These are phyloP conservation scores for Bothrops jararaca DNA, from an alignment of 2,113 vertebrate species.

Conservation along the genomic window DNA sequence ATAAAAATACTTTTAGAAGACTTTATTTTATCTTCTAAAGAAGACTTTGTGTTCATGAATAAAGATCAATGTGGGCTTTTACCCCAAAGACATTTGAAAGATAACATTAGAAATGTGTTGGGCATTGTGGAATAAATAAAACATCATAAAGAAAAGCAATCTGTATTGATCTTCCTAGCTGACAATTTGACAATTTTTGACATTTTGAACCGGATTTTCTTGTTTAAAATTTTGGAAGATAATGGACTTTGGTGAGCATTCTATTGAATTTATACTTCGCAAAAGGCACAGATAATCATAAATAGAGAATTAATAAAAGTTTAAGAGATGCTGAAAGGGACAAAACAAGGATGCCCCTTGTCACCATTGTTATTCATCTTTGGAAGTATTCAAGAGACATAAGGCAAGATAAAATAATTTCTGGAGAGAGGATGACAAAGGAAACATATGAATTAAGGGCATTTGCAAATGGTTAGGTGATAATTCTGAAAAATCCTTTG, in stretches of 20 bases:
- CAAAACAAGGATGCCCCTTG: background rate
- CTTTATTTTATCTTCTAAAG: background rate
- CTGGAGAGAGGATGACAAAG: background rate
- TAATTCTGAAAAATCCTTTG: background rate
- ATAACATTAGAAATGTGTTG: background rate
- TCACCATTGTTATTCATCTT: background rate
- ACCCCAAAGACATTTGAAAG: background rate
- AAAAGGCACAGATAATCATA: background rate
- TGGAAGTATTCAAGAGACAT: background rate
- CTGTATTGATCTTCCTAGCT: background rate
- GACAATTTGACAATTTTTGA: background rate
- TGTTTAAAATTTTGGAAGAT: background rate
- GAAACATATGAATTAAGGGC: background rate
- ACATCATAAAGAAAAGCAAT: background rate
- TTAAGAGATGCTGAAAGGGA: background rate
- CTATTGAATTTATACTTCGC: background rate
- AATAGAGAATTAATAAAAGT: background rate
- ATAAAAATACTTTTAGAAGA: background rate
- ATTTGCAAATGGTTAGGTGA: background rate
- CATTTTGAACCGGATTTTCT: background rate
- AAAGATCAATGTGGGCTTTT: background rate
- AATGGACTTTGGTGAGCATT: background rate
- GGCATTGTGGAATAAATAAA: background rate
- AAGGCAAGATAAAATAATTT: background rate
- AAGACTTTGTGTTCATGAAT: background rate